Percentiles rank a stretch among this genome's conserved stretches.
These are phyloP conservation scores for Crotalus tigris DNA, from an alignment of 2,113 vertebrate species.

Conservation along the genomic window DNA sequence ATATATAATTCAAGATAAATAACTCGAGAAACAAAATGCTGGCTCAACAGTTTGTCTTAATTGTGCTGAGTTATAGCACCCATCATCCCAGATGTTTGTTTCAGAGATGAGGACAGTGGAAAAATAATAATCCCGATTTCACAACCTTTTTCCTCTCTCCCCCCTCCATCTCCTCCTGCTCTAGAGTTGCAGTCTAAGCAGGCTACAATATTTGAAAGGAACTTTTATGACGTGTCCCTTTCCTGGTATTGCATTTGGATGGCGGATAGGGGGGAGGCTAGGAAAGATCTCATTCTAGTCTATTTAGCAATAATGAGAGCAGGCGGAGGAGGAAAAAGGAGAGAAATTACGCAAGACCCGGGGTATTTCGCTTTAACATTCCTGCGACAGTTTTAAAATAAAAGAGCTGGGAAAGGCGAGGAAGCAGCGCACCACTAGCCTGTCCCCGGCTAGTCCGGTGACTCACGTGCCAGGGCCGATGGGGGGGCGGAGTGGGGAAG, in stretches of 20 bases:
- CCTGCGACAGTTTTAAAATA: neutral
- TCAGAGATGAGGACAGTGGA: neutral
- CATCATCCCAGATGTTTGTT: neutral
- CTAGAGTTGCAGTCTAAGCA: neutral
- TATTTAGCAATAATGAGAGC: neutral
- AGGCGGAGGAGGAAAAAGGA: neutral
- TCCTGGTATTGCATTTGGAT: neutral
- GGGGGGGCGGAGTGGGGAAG: neutral
- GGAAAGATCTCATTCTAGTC: neutral
- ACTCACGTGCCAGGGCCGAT: neutral
- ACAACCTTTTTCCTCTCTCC: neutral
- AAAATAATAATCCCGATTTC: neutral
- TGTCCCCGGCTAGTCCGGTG: neutral
- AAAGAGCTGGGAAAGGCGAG: neutral
- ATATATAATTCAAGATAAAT: neutral
- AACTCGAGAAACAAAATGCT: fast-evolving
- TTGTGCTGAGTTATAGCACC: neutral
- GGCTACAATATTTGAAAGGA: neutral
- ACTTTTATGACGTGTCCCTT: neutral
- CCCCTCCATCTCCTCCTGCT: neutral
- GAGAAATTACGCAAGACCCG: neutral
- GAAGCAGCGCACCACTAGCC: neutral
- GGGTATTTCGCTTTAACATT: neutral
- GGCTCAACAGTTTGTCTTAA: neutral
- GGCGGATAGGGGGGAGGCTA: neutral